These are phyloP conservation scores for Ophiothrix spiculata DNA, from an alignment of 35 echinoderm and acorn worm genomes.

Conservation along the genomic window DNA sequence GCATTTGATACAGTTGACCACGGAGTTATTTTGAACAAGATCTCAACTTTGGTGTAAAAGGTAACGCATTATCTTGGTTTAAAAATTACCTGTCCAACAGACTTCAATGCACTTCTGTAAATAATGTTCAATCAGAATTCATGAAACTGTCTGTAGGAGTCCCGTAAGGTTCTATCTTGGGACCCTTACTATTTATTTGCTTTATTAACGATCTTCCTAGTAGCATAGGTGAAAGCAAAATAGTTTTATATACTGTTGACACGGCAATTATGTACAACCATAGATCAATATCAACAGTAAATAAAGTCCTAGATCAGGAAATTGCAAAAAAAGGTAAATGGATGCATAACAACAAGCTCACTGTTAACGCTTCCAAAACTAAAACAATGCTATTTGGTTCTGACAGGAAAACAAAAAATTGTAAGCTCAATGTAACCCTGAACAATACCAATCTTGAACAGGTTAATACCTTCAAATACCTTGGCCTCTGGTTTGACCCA, in stretches of 20 bases:
- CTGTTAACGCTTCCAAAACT: too few relatives aligned
- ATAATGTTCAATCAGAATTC: background rate
- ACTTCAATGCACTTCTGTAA: background rate
- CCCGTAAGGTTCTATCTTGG: background rate
- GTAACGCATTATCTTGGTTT: background rate
- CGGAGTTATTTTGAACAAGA: background rate
- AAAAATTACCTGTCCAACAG: slow-evolving; percentile 7
- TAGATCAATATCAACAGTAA: too few relatives aligned
- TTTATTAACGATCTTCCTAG: background rate
- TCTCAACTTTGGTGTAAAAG: slow-evolving; percentile 1
- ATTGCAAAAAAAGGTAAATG: too few relatives aligned
- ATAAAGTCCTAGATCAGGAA: too few relatives aligned
- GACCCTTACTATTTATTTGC: background rate
- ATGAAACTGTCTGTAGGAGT: background rate
- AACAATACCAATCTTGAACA: too few relatives aligned
- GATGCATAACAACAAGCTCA: too few relatives aligned
- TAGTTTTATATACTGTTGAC: background rate
- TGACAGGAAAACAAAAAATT: too few relatives aligned
- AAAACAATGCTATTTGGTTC: too few relatives aligned
- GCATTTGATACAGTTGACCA: slow-evolving; percentile 21
- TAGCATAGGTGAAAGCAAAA: too few relatives aligned
- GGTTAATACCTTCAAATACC: too few relatives aligned
- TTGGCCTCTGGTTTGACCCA: too few relatives aligned
- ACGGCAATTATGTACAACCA: slow-evolving; percentile 13
- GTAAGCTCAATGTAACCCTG: too few relatives aligned